Percentiles rank a stretch among this genome's conserved stretches.
Evolutionary conservation across 2,888 invertebrate species (phyloP).

Genomic region (Philhelius pedissequus): DNA sequence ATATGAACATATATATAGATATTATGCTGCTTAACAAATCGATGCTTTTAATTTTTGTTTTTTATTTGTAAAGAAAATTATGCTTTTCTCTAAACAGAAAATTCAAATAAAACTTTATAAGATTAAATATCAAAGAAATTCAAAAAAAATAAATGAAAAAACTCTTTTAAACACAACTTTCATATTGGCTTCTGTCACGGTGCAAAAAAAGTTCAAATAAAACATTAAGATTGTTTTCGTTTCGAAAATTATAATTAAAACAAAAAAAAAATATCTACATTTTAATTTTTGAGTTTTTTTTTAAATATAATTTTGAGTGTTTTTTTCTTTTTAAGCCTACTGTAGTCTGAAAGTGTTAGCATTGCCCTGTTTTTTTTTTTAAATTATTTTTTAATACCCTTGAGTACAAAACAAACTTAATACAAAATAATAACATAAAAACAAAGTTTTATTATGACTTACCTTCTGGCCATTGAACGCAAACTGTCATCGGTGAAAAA

Average conservation of each 20-base stretch:
- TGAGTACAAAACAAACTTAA: slow-evolving; percentile 15
- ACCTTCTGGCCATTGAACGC: slow-evolving; percentile 95
- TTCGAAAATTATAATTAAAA: slow-evolving; percentile 21
- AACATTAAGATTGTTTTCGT: slow-evolving; percentile 64
- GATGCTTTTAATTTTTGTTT: slow-evolving; percentile 36
- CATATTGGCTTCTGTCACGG: slow-evolving; percentile 67
- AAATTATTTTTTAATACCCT: slow-evolving; percentile 16
- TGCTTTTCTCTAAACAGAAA: slow-evolving; percentile 30
- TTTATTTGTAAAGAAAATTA: slow-evolving; percentile 57
- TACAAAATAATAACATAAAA: slow-evolving; percentile 6
- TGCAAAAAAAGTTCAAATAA: slow-evolving; percentile 57
- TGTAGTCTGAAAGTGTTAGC: slow-evolving; percentile 54
- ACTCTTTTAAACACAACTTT: slow-evolving; percentile 53
- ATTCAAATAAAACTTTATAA: neutral
- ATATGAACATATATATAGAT: slow-evolving; percentile 38
- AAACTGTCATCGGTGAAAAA: slow-evolving; percentile 81
- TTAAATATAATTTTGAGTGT: slow-evolving; percentile 53
- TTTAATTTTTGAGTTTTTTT: neutral
- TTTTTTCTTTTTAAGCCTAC: slow-evolving; percentile 34
- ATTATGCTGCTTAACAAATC: slow-evolving; percentile 64
- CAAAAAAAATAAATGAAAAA: slow-evolving; percentile 13
- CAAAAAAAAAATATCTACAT: slow-evolving; percentile 45
- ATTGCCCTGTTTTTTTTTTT: slow-evolving; percentile 52
- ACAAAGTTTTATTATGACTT: slow-evolving; percentile 78
- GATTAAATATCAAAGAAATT: neutral